These are phyloP conservation scores for Pseudopipra pipra DNA, from an alignment of 2,113 vertebrate species.

Conservation along the genomic window DNA sequence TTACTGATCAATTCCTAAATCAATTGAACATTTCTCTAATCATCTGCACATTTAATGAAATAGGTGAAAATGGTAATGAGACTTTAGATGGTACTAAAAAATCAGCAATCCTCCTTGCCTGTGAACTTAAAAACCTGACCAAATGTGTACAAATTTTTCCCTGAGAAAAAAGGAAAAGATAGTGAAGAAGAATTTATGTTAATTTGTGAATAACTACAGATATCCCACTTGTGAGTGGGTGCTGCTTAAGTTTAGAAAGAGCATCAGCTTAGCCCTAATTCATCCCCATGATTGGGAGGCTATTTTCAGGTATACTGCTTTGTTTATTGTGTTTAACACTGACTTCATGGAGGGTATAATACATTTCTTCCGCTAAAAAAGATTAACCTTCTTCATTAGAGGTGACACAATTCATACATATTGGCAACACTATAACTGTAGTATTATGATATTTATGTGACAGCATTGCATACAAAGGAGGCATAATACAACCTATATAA, in stretches of 20 bases:
- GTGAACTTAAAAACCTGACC: background rate
- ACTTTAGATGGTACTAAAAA: background rate
- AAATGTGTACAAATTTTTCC: background rate
- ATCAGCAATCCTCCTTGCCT: background rate
- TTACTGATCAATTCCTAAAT: background rate
- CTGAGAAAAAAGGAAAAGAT: background rate
- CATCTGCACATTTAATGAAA: background rate
- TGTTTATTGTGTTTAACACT: background rate
- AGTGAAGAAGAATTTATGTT: background rate
- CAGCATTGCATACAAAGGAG: background rate
- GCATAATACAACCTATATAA: background rate
- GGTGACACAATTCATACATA: background rate
- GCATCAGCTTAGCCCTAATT: background rate
- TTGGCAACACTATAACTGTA: background rate
- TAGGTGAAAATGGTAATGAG: background rate
- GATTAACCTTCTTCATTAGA: background rate
- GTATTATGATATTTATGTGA: background rate
- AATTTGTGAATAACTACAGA: background rate
- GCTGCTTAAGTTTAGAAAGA: background rate
- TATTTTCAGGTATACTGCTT: background rate
- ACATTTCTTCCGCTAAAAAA: background rate
- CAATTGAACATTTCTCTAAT: background rate
- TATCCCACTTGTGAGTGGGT: accelerated
- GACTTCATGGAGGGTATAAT: background rate
- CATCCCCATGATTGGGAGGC: background rate